Evolutionary conservation across 2,113 vertebrate species (phyloP), one percentile per base, ranked within the genome.

Genomic region (Microcebus ravelobensis): DNA sequence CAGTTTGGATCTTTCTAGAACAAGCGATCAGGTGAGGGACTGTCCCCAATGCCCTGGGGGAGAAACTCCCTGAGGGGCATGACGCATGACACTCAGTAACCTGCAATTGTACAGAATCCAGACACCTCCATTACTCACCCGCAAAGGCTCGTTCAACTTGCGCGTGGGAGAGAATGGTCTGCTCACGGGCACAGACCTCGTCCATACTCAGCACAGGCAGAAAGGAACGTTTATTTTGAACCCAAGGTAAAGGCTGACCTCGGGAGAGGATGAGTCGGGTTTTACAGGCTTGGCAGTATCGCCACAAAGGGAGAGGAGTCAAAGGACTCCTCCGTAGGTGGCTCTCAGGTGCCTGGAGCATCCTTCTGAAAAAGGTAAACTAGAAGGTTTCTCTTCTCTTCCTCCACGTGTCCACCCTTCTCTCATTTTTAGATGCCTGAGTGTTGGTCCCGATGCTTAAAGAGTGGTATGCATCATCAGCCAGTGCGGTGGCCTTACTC

Each of bases 401-500:
- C 34, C 50, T 87, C 42, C 18, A 0, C n/a, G 25, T 31, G 5
- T 76, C 48, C n/a, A 48, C 25, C 17, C 13, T 48, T 34, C 67
- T 77, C 2, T 73, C 59, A 42, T 13, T 76, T 55, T 42, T 9
- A 50, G 77, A 85, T 20, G 5, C 9, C 25, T 21, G 59, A 63
- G 31, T 4, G 45, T 11, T 14, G 3, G 12, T 17, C 63, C 25
- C 39, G 45, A 17, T 59, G 18, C 29, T 73, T 68, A 34, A 17
- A 8, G 13, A 71, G 42, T 10, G 20, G 25, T 70, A 21, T 11
- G 4, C 25, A 3, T 27, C 74, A 9, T 21, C 48, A 73, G 18
- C 21, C 14, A 6, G 2, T 2, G 2, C 2, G 12, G 3, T 8
- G 0, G 39, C 36, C 1, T 39, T 23, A 36, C 57, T 42, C n/a